Evolutionary conservation across 2,113 vertebrate species (phyloP), one percentile per base, ranked within the genome.

Genomic region (Calidris pygmaea): DNA sequence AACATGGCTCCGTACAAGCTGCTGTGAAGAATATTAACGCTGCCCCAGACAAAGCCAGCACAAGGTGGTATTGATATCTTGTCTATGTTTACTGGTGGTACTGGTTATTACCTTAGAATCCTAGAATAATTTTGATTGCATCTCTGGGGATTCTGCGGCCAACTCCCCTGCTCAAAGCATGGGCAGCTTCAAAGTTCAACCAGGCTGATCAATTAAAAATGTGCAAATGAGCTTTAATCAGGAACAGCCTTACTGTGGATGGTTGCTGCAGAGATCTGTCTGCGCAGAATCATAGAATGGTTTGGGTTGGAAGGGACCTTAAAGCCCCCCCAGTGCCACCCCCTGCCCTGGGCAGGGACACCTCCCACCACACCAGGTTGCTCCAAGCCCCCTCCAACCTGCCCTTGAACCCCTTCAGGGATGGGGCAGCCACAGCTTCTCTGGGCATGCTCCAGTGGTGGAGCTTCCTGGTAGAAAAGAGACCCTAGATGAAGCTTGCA

Each of bases 381-480:
- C 52, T 53, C 52, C 52, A 53, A 53, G 52, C 52, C 52, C 52
- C 52, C 24, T 53, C 52, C 52, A 53, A 15, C 52, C 52, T 52
- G 50, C 14, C 50, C 50, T 52, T 52, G 50, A 27, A 52, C 26
- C 50, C 50, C 50, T 53, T 14, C 52, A 53, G 52, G 52, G 52
- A 53, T 53, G 52, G 52, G 52, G 52, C 52, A 53, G 52, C 52
- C 52, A 53, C 52, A 53, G 27, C 52, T 53, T 53, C 52, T 53
- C 26, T 27, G 26, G 26, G 26, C 15, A 0, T 34, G 2, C 26
- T 66, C 21, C 1, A 0, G 9, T 62, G 47, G 13, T 63, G 47
- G 62, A 75, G 20, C 53, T 70, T 71, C 47, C 21, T 67, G 15
- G 11, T 48, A 20, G 37, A 26, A 14, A 21, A 22, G 34, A 43